phyloP scores from a whole-genome alignment of 2,113 vertebrate species.

The Apeltes quadracus region DNA sequence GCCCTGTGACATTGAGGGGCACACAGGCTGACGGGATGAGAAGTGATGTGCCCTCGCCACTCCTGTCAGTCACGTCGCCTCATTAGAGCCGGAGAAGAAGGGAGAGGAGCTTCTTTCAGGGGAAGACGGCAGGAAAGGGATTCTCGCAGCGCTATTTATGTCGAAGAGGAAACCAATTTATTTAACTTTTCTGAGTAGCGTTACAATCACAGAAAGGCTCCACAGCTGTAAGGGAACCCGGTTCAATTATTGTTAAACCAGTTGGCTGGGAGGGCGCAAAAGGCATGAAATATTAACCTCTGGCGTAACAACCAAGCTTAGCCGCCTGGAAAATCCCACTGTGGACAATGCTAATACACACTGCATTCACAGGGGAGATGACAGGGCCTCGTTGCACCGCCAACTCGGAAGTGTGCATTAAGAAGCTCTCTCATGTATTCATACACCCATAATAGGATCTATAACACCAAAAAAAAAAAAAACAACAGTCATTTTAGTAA shows the following conservation, averaged over 20 bases:
- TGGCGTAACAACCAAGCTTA: conserved; percentile 70
- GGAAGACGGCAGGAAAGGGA: conserved; percentile 8
- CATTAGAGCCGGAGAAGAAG: conserved; percentile 68
- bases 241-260: conserved; percentile 62
- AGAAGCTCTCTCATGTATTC: conserved; percentile 72
- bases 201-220: conserved; percentile 46
- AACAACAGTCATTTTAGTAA: conserved; percentile 69
- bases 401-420: conserved; percentile 71
- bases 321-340: conserved; percentile 65
- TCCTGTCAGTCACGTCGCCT: conserved; percentile 77
- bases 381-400: conserved; percentile 59
- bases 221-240: conserved; percentile 50
- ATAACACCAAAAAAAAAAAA: conserved; percentile 76
- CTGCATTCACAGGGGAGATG: conserved; percentile 59
- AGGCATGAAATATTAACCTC: conserved; percentile 74
- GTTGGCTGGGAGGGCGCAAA: conserved; percentile 2
- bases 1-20: conserved; percentile 78
- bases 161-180: conserved; percentile 14
- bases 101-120: conserved; percentile 35
- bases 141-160: conserved; percentile 37
- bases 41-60: conserved; percentile 77
- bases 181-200: conserved; percentile 39
- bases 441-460: conserved; percentile 71
- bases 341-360: conserved; percentile 72
- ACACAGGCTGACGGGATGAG: conserved; percentile 77